Evolutionary conservation across 2,113 vertebrate genomes (phyloP), one percentile per base, ranked within the genome.

Genomic region (Nanorana parkeri): DNA sequence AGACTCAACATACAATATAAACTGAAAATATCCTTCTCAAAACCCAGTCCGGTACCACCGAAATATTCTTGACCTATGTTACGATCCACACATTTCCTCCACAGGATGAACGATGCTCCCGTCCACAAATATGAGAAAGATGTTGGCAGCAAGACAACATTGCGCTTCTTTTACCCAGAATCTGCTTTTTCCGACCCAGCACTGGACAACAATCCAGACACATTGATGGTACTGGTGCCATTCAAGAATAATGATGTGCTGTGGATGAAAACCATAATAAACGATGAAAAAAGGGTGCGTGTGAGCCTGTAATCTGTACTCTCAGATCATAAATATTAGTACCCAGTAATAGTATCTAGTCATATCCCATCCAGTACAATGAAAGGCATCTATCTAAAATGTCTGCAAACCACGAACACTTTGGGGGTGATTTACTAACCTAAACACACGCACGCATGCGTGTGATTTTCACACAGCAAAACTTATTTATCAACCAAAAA

Each of bases 111-210:
- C 86, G 93, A 97, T 0, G 95, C 95, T 0, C 97, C 97, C 0
- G 95, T 99, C 20, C 90, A 92, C 0, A 96, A 96, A 41, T 99
- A 95, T 0, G 96, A 99, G 90, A 89, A 92, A 0, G 97, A 99
- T 0, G 97, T 99, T 72, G 97, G 97, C 17, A 95, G 92, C 86
- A 99, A 95, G 89, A 99, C 97, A 85, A 96, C 96, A 78, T 93
- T 99, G 92, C 94, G 97, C 29, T 92, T 99, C 78, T 99, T 99
- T 90, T 99, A 99, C 88, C 97, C 97, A 0, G 97, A 99, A 86
- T 99, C 97, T 0, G 97, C 97, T 19, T 94, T 94, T 68, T 90
- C 90, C 8, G 84, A 97, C 85, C 96, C 96, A 2, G 84, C 61
- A 7, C 36, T 88, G 0, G 93, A 99, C 84, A 97, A 97, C 74